Evolutionary conservation across 2,113 vertebrate genomes (phyloP), one percentile per base, ranked within the genome.

Genomic region (Solenodon paradoxus): DNA sequence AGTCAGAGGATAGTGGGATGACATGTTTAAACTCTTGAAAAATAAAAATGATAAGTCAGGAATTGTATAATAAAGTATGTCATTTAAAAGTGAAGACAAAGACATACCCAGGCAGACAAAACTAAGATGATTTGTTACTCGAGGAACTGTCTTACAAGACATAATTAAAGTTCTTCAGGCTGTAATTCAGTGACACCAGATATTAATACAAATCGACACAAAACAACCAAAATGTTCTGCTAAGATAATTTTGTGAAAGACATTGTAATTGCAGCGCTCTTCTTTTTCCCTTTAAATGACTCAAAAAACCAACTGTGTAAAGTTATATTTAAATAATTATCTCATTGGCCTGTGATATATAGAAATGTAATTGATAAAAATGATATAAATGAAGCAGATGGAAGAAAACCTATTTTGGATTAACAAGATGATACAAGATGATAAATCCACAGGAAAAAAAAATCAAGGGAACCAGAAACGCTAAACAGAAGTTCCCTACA

Each of bases 251-350:
- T 40, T 69, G 55, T 42, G 42, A 42, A 82, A 81, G 11, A 63
- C 9, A 78, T 10, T 72, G 42, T 53, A 53, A 81, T 74, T 80
- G 1, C 7, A 51, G 61, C 11, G 82, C 38, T 86, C 47, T 79
- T 94, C 30, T 90, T 63, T 75, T 28, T 74, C 26, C 42, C 53
- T 32, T 89, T 78, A 88, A 82, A 9, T 88, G 26, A 55, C 51
- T 96, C 85, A 63, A 86, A 91, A 96, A 86, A 45, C n/a, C 35
- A 90, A 47, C 22, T 40, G 5, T 35, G 53, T 61, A 85, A 94
- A 84, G 28, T 19, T 45, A 38, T 19, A 22, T 28, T 16, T 66
- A 80, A 26, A 47, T 72, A 53, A 57, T 74, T 75, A 11, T 53
- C 72, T 57, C 53, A 71, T 4, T 87, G 53, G 22, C 32, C n/a